phyloP scores from a whole-genome alignment of 2,797 vertebrate species.

The Synaphobranchus kaupii region DNA sequence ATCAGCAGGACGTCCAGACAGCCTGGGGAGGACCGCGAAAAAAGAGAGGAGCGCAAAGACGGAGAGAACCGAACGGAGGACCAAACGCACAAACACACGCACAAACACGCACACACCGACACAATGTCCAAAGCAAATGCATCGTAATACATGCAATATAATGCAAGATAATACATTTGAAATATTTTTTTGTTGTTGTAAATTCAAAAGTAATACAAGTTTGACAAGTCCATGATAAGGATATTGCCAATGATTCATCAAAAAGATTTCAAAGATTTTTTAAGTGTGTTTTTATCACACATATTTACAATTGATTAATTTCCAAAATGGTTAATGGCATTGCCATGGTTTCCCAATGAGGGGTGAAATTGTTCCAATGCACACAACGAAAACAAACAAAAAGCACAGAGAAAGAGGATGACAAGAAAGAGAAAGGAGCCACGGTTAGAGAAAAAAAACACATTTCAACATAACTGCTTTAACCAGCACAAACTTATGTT shows the following conservation, averaged over 20 bases:
- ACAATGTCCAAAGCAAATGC: background rate
- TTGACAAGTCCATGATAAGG: background rate
- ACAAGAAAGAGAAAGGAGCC: slow-evolving; percentile 43
- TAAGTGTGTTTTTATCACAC: background rate
- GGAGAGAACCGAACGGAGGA: slow-evolving; percentile 14
- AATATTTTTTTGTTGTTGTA: background rate
- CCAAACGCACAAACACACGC: slow-evolving; percentile 22
- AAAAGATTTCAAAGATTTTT: slow-evolving; percentile 31
- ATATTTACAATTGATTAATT: background rate
- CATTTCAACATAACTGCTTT: background rate
- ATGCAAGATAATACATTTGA: slow-evolving; percentile 10
- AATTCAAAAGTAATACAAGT: slow-evolving; percentile 11
- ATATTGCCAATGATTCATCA: slow-evolving; percentile 13
- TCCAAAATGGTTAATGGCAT: background rate
- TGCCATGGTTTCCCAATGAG: background rate
- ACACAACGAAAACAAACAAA: background rate
- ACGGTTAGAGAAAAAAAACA: slow-evolving; percentile 34
- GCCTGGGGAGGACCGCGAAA: slow-evolving; percentile 66
- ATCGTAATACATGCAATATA: too few species aligned
- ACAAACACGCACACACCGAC: slow-evolving; percentile 5
- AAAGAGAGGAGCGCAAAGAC: slow-evolving; percentile 38
- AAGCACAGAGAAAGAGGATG: slow-evolving; percentile 12
- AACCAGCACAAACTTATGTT: background rate
- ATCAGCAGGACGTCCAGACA: slow-evolving; percentile 89
- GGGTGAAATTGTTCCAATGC: background rate